These are phyloP conservation scores for Arctia plantaginis DNA, from an alignment of 2,888 invertebrate species.

Conservation along the genomic window DNA sequence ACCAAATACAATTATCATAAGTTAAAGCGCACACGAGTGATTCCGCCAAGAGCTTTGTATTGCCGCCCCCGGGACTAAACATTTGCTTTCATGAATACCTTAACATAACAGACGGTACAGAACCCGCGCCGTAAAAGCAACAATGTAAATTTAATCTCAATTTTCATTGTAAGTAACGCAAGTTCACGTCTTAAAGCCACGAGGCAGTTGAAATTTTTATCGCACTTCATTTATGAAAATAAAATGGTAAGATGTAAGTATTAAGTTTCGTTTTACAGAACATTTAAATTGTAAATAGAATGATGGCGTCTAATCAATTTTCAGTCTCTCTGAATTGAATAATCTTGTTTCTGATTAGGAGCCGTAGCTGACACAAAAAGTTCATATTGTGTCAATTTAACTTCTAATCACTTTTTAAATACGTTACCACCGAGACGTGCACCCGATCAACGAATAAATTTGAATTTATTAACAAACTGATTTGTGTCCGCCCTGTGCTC, in stretches of 20 bases:
- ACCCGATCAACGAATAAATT: slow-evolving; percentile 85
- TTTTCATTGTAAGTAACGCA: slow-evolving; percentile 71
- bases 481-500: slow-evolving; percentile 69
- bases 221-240: slow-evolving; percentile 21
- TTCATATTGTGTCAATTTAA: slow-evolving; percentile 86
- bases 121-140: slow-evolving; percentile 72
- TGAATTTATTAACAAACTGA: slow-evolving; percentile 84
- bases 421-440: slow-evolving; percentile 78
- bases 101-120: slow-evolving; percentile 76
- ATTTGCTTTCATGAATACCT: slow-evolving; percentile 83
- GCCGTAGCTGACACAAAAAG: slow-evolving; percentile 77
- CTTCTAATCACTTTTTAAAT: slow-evolving; percentile 86
- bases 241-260: slow-evolving; percentile 6
- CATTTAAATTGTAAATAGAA: slow-evolving; percentile 47
- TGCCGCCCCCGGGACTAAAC: slow-evolving; percentile 72
- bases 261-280: slow-evolving; percentile 17
- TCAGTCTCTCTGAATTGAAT: slow-evolving; percentile 71
- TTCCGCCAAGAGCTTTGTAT: slow-evolving; percentile 63
- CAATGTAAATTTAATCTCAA: slow-evolving; percentile 83
- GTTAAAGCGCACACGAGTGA: slow-evolving; percentile 68
- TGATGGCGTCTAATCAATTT: slow-evolving; percentile 55
- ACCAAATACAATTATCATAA: slow-evolving; percentile 81
- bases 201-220: slow-evolving; percentile 21
- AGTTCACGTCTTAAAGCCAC: slow-evolving; percentile 47
- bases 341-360: slow-evolving; percentile 79